Evolutionary conservation across 1,140 invertebrate species (phyloP).

Genomic region (Caenorhabditis tropicalis): DNA sequence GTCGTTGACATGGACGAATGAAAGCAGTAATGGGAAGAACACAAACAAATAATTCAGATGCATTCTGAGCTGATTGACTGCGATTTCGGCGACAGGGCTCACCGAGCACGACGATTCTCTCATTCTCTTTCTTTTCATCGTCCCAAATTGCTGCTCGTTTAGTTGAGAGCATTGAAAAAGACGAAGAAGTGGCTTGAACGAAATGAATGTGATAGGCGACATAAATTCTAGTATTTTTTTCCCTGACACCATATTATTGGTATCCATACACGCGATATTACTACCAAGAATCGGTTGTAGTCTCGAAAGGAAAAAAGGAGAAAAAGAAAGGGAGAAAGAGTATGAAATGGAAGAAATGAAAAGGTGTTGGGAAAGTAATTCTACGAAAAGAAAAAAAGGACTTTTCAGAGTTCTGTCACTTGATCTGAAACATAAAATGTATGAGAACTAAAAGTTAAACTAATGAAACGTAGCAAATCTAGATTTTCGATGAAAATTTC

Average conservation of each 20-base stretch:
- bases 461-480: no score
- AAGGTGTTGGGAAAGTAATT: no score
- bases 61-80: conserved; percentile 40
- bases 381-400: no score
- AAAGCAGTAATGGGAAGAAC: neutral
- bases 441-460: no score
- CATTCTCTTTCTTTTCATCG: neutral
- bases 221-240: conserved; percentile 8
- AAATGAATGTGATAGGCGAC: neutral
- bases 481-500: no score
- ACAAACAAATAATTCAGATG: conserved; percentile 43
- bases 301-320: no score
- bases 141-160: conserved; percentile 14
- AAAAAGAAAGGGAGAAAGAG: no score
- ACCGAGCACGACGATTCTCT: conserved; percentile 2
- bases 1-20: neutral
- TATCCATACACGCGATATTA: neutral
- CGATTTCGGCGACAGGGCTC: conserved; percentile 28
- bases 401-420: no score
- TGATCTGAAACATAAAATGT: no score
- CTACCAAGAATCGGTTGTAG: no score
- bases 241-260: neutral
- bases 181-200: neutral
- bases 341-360: no score
- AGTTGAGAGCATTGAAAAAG: neutral